A percentile compares a stretch with the other conserved stretches of the same genome.
Conservation (phyloP, 2,888 invertebrate genomes). For the Priocnemis perturbator region DNA sequence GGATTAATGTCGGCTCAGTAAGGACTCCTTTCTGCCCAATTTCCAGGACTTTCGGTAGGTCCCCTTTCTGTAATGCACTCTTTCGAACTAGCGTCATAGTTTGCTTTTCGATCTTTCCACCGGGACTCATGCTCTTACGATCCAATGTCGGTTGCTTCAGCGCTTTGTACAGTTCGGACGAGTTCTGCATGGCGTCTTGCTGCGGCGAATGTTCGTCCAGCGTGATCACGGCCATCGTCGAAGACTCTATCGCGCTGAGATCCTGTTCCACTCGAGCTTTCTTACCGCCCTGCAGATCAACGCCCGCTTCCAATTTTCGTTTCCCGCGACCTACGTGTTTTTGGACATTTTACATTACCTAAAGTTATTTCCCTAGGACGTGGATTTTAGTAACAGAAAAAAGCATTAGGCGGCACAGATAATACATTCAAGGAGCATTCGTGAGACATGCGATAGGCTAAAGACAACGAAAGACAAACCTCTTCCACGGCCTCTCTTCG, state of each 20-base stretch:
- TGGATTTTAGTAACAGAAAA: neutral
- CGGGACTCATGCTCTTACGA: slow-evolving; percentile 33
- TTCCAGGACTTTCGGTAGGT: slow-evolving; percentile 3
- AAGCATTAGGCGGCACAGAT: neutral
- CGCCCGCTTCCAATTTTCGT: slow-evolving; percentile 63
- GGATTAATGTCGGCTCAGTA: slow-evolving; percentile 41
- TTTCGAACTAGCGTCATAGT: slow-evolving; percentile 15
- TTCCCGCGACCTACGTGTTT: slow-evolving; percentile 66
- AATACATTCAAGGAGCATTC: too few species aligned
- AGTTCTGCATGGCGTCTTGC: slow-evolving; percentile 42
- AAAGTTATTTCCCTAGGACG: too few species aligned
- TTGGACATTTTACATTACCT: neutral
- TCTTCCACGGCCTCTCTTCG: slow-evolving; percentile 71
- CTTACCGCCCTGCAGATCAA: slow-evolving; percentile 50
- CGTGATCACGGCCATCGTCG: slow-evolving; percentile 67
- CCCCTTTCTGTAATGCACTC: slow-evolving; percentile 13
- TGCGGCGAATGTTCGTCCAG: slow-evolving; percentile 55
- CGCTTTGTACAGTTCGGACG: slow-evolving; percentile 65
- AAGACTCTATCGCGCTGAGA: slow-evolving; percentile 64
- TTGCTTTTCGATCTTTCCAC: slow-evolving; percentile 34
- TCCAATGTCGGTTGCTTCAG: slow-evolving; percentile 63
- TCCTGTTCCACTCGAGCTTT: slow-evolving; percentile 67
- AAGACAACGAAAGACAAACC: slow-evolving; percentile 50
- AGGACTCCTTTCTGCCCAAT: neutral
- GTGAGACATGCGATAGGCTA: too few species aligned